A percentile compares a stretch with the other conserved stretches of the same genome.
Conservation (phyloP, 2,797 vertebrate species). For the Sebastes cheni region DNA sequence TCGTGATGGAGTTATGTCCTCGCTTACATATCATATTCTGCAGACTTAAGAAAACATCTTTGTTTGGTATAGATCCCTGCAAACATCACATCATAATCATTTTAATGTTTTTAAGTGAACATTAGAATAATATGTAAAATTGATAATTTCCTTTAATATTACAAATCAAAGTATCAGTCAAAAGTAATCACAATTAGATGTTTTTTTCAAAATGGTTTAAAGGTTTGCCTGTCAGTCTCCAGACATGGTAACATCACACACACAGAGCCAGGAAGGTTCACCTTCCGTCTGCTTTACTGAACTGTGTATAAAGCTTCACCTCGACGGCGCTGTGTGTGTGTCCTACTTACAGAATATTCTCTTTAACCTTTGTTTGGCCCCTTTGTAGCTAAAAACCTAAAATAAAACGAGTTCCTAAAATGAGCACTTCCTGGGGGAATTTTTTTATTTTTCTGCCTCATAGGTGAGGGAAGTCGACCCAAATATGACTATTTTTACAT, state of each 20-base stretch:
- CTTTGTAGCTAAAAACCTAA: neutral
- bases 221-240: neutral
- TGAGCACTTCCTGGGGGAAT: neutral
- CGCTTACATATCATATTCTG: no score
- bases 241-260: neutral
- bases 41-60: no score
- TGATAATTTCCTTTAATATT: no score
- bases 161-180: no score
- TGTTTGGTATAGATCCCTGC: no score
- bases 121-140: no score
- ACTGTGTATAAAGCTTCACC: neutral
- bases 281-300: conserved; percentile 4
- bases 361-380: conserved; percentile 26
- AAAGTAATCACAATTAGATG: no score
- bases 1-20: no score
- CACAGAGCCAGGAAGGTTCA: neutral
- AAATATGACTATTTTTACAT: conserved; percentile 27
- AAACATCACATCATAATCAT: no score
- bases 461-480: conserved; percentile 27
- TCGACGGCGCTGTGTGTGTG: neutral
- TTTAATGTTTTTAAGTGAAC: no score
- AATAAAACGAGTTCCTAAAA: neutral
- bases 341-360: conserved; percentile 12
- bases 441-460: neutral
- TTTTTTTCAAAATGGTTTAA: neutral